Evolutionary conservation across 2,113 vertebrate species (phyloP), one percentile per base, ranked within the genome.

Genomic region (Vanacampus margaritifer): DNA sequence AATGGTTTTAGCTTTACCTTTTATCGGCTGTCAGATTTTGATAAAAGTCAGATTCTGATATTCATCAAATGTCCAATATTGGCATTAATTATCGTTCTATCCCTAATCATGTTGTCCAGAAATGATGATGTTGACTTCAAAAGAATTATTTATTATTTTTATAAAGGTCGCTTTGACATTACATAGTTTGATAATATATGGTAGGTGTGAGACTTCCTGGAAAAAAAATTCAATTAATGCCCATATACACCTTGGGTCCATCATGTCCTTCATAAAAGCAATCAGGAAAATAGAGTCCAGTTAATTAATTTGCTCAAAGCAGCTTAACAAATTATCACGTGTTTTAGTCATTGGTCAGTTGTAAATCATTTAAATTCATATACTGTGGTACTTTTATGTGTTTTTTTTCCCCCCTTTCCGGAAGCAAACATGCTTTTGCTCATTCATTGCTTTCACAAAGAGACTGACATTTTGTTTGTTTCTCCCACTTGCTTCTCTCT

Each of bases 401-500:
- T 8, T 51, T 51, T 13, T 67, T 51, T 67, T 48, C 69, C 53
- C n/a, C 19, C 51, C 41, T 51, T n/a, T 60, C 68, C 28, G 53
- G 45, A 70, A 77, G 69, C 79, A 78, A 79, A 76, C 76, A 75
- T 69, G 67, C 63, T 75, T 71, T n/a, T n/a, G n/a, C n/a, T 35
- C 69, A 76, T 58, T 73, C 68, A 65, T 62, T 75, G 71, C 76
- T 66, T 69, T 81, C 74, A 69, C 24, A 79, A 63, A 63, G 69
- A 87, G 73, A 80, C 77, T 80, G 84, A 80, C 84, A 78, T 68
- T 83, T 57, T 81, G 79, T 86, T 83, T 85, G 72, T 84, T 83
- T 80, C 73, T 79, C 78, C 68, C 70, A 74, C 70, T 67, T 73
- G 65, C 75, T 71, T 79, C n/a, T 64, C 70, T 75, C 71, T 64